Evolutionary conservation across 1,140 invertebrate genomes (phyloP).

Genomic region (Vollenhovia emeryi): DNA sequence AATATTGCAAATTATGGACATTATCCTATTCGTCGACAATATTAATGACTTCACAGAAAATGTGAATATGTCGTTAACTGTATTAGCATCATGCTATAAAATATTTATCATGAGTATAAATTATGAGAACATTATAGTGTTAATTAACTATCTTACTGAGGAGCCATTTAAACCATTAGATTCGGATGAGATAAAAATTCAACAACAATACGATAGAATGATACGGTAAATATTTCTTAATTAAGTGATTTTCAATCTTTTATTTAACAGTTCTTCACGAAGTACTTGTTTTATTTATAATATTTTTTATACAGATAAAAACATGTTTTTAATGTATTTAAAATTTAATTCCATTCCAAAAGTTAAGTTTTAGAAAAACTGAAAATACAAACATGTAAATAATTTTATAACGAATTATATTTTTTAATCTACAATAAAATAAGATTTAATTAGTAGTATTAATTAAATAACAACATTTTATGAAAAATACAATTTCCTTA

Average conservation of each 20-base stretch:
- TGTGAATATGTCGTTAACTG: slow-evolving; percentile 63
- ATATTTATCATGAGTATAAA: slow-evolving; percentile 36
- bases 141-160: slow-evolving; percentile 15
- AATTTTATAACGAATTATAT: neutral
- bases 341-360: neutral
- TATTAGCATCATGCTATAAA: slow-evolving; percentile 53
- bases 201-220: slow-evolving; percentile 43
- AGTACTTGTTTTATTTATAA: neutral
- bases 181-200: slow-evolving; percentile 58
- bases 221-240: slow-evolving; percentile 52
- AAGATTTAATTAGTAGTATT: neutral
- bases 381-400: neutral
- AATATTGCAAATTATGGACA: slow-evolving; percentile 29
- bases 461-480: neutral
- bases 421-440: neutral
- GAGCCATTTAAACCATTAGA: slow-evolving; percentile 47
- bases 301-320: neutral
- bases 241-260: neutral
- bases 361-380: neutral
- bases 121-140: slow-evolving; percentile 29
- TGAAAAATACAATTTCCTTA: neutral
- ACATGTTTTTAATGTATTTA: neutral
- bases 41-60: slow-evolving; percentile 64
- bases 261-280: neutral
- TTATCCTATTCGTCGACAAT: slow-evolving; percentile 9